Conservation (phyloP, 2,888 invertebrate genomes). For the Leucophora obtusa region DNA sequence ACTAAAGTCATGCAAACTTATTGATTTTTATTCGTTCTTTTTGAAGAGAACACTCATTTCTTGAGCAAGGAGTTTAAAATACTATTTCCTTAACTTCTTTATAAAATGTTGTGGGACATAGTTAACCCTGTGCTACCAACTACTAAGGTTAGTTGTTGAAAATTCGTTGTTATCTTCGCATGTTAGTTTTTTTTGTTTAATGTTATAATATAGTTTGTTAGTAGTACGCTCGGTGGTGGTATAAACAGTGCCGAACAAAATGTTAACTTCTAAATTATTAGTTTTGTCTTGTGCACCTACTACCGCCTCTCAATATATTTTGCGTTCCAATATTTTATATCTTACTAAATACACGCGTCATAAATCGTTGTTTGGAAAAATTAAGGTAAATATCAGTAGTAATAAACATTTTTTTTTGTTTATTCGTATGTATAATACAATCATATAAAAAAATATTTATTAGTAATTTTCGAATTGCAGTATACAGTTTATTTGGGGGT, state of each 20-base stretch:
- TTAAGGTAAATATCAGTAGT: constrained; percentile 64
- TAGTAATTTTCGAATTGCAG: not conserved
- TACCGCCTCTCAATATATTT: not conserved
- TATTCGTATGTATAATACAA: not conserved
- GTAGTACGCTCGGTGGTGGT: not conserved
- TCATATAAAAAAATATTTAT: not conserved
- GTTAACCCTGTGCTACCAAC: not conserved
- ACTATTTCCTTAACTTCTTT: not conserved
- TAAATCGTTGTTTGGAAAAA: constrained; percentile 53
- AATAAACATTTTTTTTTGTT: not conserved
- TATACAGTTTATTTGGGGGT: too few relatives aligned
- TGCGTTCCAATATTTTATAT: constrained; percentile 39
- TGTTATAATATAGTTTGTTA: not conserved
- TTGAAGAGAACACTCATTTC: not conserved
- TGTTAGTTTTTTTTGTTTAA: not conserved
- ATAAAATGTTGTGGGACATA: not conserved
- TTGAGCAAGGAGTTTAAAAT: not conserved
- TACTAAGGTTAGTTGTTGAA: not conserved
- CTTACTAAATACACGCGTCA: constrained; percentile 51
- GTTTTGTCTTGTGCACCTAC: constrained; percentile 7
- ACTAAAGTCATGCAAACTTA: constrained; percentile 29
- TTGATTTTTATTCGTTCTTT: constrained; percentile 43
- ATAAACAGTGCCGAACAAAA: not conserved
- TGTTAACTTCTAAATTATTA: constrained; percentile 41
- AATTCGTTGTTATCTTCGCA: not conserved